Conservation (phyloP, 2,113 vertebrate genomes). For the Phalacrocorax carbo region DNA sequence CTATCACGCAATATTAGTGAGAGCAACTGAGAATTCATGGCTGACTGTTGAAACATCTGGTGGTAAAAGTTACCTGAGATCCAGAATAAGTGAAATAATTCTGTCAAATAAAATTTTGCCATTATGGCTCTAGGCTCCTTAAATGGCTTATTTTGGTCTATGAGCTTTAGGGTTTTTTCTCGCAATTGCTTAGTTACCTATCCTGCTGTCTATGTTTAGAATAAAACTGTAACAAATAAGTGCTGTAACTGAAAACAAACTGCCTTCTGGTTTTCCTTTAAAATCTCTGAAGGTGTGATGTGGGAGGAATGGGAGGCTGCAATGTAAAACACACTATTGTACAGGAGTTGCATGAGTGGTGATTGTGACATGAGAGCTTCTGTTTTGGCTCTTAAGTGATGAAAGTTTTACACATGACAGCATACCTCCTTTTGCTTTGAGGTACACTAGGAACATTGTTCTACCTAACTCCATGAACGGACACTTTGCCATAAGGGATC, state of each 20-base stretch:
- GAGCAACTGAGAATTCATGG: neutral
- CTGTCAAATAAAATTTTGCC: neutral
- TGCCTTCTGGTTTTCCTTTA: neutral
- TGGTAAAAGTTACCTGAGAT: neutral
- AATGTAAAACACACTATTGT: neutral
- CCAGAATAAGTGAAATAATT: neutral
- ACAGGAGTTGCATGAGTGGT: neutral
- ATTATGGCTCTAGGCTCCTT: neutral
- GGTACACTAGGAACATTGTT: neutral
- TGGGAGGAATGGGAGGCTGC: neutral
- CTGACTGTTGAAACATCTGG: neutral
- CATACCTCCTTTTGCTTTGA: neutral
- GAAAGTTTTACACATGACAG: neutral
- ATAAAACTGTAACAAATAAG: neutral
- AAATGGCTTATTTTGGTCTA: neutral
- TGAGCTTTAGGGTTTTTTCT: neutral
- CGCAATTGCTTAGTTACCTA: neutral
- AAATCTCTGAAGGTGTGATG: neutral
- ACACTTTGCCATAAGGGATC: neutral
- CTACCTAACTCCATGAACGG: neutral
- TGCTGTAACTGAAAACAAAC: neutral
- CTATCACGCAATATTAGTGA: rapidly evolving
- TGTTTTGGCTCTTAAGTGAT: neutral
- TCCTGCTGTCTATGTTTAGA: neutral
- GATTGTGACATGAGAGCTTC: neutral